Base-by-base conservation (phyloP, 2,797 vertebrate genomes). In the Epinephelus coioides region DNA sequence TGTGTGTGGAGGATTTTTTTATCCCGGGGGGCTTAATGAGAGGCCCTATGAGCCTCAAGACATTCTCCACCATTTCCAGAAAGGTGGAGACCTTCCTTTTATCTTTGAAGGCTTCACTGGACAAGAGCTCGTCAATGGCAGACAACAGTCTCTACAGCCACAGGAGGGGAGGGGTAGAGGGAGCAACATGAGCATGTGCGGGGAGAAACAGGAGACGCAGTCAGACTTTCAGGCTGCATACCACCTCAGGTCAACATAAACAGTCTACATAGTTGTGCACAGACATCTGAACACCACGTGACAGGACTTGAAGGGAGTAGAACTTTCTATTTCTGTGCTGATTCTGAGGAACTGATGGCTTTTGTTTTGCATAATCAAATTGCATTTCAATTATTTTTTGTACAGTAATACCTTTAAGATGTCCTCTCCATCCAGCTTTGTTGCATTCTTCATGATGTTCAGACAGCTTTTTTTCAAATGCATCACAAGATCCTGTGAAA, bases 71-170 rank as follows among this genome's bases (percentile, higher is more conserved):
- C 0, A 83, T 0, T 15, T 86, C 15, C 76, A 96, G 83, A 82
- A 96, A 71, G 9, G 0, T 38, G 40, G 93, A 93, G 62, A 95
- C 80, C 44, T 67, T 72, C 73, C 49, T 88, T 68, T 86, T 93
- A 57, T 86, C 46, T 2, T 30, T 72, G 23, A 91, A 9, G 54
- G 57, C 11, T 21, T 47, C 55, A 15, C 10, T 3, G 17, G 54
- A 72, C 83, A 95, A 81, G 49, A 95, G 40, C 1, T 18, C 0
- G 54, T 96, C 95, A 5, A 95, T 81, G 4, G 76, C 0, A 19
- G 60, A 44, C 64, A 94, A 14, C 34, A 96, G 11, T 17, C 0
- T 60, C 95, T 96, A 27, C 6, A 81, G 71, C 21, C 21, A 66
- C 49, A 76, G 19, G 14, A 70, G 54, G 70, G 70, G 78, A 76